Percentiles rank a stretch among this genome's conserved stretches.
Evolutionary conservation across 2,797 vertebrate species (phyloP).

Genomic region (Rhinophrynus dorsalis): DNA sequence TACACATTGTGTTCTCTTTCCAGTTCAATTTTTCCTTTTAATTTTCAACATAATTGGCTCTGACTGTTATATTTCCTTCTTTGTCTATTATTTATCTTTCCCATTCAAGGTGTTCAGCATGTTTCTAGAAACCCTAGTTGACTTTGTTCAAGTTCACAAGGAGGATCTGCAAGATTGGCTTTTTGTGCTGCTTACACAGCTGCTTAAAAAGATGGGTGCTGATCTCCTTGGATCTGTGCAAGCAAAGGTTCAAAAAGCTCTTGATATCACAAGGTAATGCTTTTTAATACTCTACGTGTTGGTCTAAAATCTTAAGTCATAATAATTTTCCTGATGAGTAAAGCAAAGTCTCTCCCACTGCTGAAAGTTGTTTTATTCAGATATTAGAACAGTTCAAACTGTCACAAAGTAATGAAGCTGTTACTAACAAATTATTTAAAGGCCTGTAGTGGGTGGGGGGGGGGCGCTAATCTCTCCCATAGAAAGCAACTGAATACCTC

Average conservation of each 20-base stretch:
- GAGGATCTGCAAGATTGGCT: constrained; percentile 96
- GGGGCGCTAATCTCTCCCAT: no score
- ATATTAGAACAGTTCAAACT: no score
- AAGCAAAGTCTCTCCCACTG: no score
- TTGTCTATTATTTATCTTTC: constrained; percentile 55
- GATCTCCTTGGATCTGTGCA: constrained; percentile 96
- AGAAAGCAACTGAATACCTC: no score
- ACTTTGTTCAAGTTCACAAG: constrained; percentile 93
- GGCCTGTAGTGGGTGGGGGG: no score
- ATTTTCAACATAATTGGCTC: constrained; percentile 51
- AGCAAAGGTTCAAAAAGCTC: constrained; percentile 94
- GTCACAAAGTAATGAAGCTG: no score
- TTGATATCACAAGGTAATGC: constrained; percentile 88
- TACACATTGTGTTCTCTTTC: constrained; percentile 57
- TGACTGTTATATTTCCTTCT: constrained; percentile 38
- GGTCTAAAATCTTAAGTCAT: no score
- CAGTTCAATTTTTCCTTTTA: no score
- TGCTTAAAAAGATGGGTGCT: constrained; percentile 97
- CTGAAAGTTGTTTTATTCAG: no score
- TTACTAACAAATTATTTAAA: no score
- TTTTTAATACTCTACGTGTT: no score
- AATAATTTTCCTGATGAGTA: no score
- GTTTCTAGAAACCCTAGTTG: constrained; percentile 97
- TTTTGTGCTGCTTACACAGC: constrained; percentile 90
- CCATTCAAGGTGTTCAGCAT: constrained; percentile 92